phyloP scores from a whole-genome alignment of 2,888 invertebrate genomes.

The Acanthoscelides obtectus region DNA sequence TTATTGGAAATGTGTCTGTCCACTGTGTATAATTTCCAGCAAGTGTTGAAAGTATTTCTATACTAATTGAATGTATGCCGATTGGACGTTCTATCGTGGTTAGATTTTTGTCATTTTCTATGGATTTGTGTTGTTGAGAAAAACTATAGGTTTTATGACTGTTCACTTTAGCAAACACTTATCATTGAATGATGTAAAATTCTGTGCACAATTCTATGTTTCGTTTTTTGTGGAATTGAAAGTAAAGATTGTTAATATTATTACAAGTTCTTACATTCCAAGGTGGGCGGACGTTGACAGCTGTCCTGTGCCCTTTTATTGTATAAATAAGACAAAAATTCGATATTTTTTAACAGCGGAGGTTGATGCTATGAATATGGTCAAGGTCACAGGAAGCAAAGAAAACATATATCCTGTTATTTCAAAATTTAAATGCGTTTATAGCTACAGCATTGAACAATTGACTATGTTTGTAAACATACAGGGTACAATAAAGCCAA shows the following conservation, averaged over 20 bases:
- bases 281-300: constrained; percentile 2
- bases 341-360: background rate
- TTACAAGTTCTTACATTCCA: constrained; percentile 29
- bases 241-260: background rate
- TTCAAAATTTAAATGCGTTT: too few species aligned
- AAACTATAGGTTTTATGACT: constrained; percentile 38
- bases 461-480: background rate
- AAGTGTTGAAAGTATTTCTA: constrained; percentile 46
- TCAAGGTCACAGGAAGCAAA: background rate
- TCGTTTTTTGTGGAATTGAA: background rate
- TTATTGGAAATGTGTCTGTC: background rate
- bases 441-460: background rate
- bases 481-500: too few species aligned
- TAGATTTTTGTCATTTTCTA: constrained; percentile 40
- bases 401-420: background rate
- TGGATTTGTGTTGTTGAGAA: constrained; percentile 36
- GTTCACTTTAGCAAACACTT: constrained; percentile 25
- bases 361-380: background rate
- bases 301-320: background rate
- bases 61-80: constrained; percentile 40
- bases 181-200: constrained; percentile 9
- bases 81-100: constrained; percentile 40
- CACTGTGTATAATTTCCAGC: constrained; percentile 41
- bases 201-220: background rate
- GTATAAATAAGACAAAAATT: background rate